Evolutionary conservation across 2,797 vertebrate genomes (phyloP), one percentile per base, ranked within the genome.

Genomic region (Eupleurogrammus muticus): DNA sequence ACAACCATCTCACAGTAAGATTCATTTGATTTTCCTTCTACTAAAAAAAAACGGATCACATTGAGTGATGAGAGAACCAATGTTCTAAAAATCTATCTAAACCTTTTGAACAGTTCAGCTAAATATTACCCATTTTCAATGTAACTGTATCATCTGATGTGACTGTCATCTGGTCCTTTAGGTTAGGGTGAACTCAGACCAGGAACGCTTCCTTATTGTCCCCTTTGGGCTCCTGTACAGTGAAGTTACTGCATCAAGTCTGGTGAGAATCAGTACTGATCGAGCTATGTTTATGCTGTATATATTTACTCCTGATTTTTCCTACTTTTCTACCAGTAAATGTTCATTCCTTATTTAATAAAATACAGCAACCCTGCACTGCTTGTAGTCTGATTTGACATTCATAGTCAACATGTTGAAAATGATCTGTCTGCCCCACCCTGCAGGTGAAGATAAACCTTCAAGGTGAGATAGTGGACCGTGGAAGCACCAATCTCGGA

Each of bases 201-300:
- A 97, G 87, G 97, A 98, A n/a, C 96, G 96, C 52, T 98, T 99
- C 90, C 95, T 99, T 21, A 95, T 99, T 72, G 96, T 97, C 73
- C 97, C 97, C 12, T 99, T 98, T 78, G 97, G 97, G 52, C 97
- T 99, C 62, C 96, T 99, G 49, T 99, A 96, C 92, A 99, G 98
- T 77, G 98, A 99, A 91, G 97, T 99, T 87, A 95, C 97, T 3
- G 97, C 98, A 4, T 99, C 98, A 80, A 99, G 97, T 90, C 84
- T 99, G 97, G 98, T 99, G 90, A 96, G 95, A 69, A 52, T 67
- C 8, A 42, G 9, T 66, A 1, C 23, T 17, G 10, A 12, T 32
- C 14, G 10, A 12, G 24, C 5, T 69, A 17, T 52, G 7, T 23
- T 21, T 1, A 1, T 51, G 9, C 42, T 20, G 8, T 11, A 19